Conservation (phyloP, 2,113 vertebrate genomes). For the Haemorhous mexicanus region DNA sequence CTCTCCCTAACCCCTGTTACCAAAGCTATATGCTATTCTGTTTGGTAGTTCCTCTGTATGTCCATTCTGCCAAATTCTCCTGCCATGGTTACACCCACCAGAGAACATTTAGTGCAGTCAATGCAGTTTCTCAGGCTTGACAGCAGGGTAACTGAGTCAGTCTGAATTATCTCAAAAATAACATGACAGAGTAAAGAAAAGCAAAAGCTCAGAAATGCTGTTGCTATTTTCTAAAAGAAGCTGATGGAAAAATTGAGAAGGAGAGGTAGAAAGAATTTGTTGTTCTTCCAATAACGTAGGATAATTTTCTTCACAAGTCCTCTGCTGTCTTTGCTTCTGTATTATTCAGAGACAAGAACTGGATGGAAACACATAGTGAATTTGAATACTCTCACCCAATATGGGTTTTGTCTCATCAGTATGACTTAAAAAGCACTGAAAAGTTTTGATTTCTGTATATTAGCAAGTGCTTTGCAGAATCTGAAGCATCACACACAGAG, state of each 20-base stretch:
- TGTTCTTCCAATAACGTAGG: neutral
- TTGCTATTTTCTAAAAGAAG: neutral
- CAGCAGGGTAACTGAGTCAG: neutral
- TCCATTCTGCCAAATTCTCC: neutral
- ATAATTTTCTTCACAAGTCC: neutral
- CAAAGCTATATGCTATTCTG: neutral
- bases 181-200: neutral
- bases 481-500: neutral
- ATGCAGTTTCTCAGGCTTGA: conserved; percentile 24
- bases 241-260: neutral
- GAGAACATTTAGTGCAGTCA: neutral
- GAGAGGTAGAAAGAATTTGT: neutral
- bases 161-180: conserved; percentile 37
- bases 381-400: neutral
- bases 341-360: neutral
- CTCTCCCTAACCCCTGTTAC: neutral
- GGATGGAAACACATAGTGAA: neutral
- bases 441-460: neutral
- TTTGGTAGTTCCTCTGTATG: neutral
- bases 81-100: neutral
- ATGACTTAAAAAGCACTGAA: neutral
- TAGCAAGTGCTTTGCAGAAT: neutral
- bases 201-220: neutral
- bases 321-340: neutral
- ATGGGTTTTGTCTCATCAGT: neutral